Conservation (phyloP, 2,888 invertebrate species). For the Pyralis farinalis region DNA sequence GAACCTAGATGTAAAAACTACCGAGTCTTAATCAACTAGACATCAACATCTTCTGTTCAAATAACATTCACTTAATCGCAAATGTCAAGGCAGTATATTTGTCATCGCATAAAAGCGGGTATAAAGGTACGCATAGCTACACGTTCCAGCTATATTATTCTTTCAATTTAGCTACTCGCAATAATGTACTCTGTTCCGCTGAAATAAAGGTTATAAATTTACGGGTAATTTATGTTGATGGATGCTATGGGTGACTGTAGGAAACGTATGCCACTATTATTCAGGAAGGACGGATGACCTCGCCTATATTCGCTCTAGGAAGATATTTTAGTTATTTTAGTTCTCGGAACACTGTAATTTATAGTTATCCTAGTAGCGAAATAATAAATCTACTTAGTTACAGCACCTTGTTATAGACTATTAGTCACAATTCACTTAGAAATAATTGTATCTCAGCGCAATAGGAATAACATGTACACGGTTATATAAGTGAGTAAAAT, state of each 20-base stretch:
- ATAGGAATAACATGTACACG: no score
- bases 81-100: not conserved
- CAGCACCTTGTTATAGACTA: no score
- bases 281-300: conserved; percentile 49
- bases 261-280: conserved; percentile 15
- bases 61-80: not conserved
- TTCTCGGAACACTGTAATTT: conserved; percentile 4
- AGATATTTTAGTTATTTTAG: conserved; percentile 32
- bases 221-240: not conserved
- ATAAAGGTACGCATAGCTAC: not conserved
- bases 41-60: not conserved
- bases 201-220: no score
- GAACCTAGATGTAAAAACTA: not conserved
- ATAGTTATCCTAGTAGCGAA: not conserved
- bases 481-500: no score
- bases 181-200: no score
- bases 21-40: not conserved
- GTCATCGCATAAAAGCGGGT: not conserved
- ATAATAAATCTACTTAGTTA: no score
- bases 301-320: conserved; percentile 48
- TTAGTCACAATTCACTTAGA: no score
- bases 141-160: no score
- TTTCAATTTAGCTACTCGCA: no score
- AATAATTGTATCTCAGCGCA: no score
- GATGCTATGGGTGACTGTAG: conserved; percentile 8